Percentiles rank a stretch among this genome's conserved stretches.
These are phyloP conservation scores for Takifugu rubripes DNA, from an alignment of 2,797 vertebrate species.

Conservation along the genomic window DNA sequence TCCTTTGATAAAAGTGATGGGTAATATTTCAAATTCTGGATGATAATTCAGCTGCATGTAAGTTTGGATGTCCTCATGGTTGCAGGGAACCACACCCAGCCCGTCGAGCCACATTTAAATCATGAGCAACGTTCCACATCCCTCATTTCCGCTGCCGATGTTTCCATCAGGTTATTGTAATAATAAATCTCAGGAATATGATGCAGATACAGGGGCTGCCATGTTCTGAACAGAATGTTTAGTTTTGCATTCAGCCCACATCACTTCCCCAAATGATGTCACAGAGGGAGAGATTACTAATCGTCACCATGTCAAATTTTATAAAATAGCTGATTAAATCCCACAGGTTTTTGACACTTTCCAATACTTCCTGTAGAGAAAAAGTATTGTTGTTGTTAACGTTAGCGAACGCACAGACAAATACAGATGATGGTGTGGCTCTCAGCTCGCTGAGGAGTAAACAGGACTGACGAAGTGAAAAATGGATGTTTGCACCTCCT, in stretches of 20 bases:
- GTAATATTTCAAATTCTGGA: constrained; percentile 20
- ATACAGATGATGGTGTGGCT: constrained; percentile 18
- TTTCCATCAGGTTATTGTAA: constrained; percentile 15
- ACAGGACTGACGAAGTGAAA: not conserved
- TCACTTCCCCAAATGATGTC: constrained; percentile 13
- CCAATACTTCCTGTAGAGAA: constrained; percentile 14
- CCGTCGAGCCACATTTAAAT: constrained; percentile 26
- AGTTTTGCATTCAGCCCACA: constrained; percentile 35
- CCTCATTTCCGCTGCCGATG: constrained; percentile 21
- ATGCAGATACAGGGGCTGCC: too few species aligned
- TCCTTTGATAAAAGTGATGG: not conserved
- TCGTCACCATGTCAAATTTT: not conserved
- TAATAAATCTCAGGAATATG: constrained; percentile 5
- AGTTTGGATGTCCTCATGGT: constrained; percentile 15
- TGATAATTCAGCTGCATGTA: constrained; percentile 24
- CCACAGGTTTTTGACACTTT: not conserved
- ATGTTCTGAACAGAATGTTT: too few species aligned
- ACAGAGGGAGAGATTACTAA: not conserved
- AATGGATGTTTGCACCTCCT: constrained; percentile 1
- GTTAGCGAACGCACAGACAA: constrained; percentile 9
- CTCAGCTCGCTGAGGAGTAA: constrained; percentile 20
- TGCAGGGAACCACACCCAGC: constrained; percentile 13
- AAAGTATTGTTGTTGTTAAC: constrained; percentile 20
- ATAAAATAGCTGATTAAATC: constrained; percentile 4
- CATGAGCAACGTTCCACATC: constrained; percentile 20